Base-by-base conservation (phyloP, 2,797 vertebrate genomes). In the Gymnothorax reevesii region DNA sequence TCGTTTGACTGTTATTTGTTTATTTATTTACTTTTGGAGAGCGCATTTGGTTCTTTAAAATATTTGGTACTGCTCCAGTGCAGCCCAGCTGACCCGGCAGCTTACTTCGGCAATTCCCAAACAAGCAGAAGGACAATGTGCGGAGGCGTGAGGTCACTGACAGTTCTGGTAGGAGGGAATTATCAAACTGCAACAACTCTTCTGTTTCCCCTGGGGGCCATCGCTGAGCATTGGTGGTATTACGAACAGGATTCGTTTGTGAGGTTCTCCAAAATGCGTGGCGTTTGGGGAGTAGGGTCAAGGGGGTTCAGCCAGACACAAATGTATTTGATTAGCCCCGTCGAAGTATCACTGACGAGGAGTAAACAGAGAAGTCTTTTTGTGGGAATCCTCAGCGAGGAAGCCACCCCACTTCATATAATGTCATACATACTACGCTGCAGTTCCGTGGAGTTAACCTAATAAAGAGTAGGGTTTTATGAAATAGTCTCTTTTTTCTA, bases 141-240 rank as follows among this genome's bases (percentile, higher is more conserved):
- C 33, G 20, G 17, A 33, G 15, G 17, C 13, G 42, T 17, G 42
- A 27, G 69, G 69, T 22, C 13, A 22, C 55, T 2, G 55, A 84
- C 15, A 13, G 27, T 13, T 25, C 0, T 15, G 83, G 22, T 62
- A n/a, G 64, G 54, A 13, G 20, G 20, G 49, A 22, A 57, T 42
- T 17, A 83, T 93, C 92, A 92, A 93, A 94, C 92, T 91, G 90
- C 88, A 91, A 84, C 92, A 89, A 83, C 89, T 95, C 95, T 94
- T 93, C 91, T 88, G 90, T 85, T 93, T 91, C 96, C 92, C 90
- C 22, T 84, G 94, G 93, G 95, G 92, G 95, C 96, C 95, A 96
- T 97, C 95, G 96, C 86, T 92, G 93, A 93, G 94, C 92, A 94
- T 91, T 93, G 94, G 94, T 95, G 95, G 94, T 94, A 90, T 88